Base-by-base conservation (phyloP, 2,888 invertebrate genomes). In the Rotaria sp. region DNA sequence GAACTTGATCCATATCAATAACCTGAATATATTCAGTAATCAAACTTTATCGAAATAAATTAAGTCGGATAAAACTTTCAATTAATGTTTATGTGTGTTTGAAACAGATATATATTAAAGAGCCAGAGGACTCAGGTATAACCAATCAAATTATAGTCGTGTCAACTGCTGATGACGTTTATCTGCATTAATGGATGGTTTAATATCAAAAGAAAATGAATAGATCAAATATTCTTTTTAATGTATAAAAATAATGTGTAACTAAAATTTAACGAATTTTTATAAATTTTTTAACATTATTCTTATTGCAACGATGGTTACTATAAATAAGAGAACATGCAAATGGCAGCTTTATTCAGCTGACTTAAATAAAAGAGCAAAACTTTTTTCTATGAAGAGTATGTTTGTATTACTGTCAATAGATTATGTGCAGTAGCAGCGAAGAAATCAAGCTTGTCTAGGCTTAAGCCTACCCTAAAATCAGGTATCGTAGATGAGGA, bases 1-100 rank as follows among this genome's bases (percentile, higher is more conserved):
- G 94, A 90, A 99, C 94, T 93, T 98, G 97, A 93, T 99, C 98
- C 98, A 99, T 99, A 2, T 59, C 30, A 4, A 59, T 13, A 59
- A 59, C 2, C 59, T 59, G n/a, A 59, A 59, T 59, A n/a, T 10
- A 15, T 11, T 0, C 1, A 30, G 2, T 59, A 30, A 59, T 30
- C 10, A 59, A 30, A 15, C 15, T n/a, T n/a, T n/a, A 24, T 57
- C 57, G 57, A n/a, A 57, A 57, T 57, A n/a, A 57, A 24, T 57
- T n/a, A 57, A n/a, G 11, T 57, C 11, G n/a, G 13, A 59, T 59
- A 59, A 30, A 8, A 15, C 30, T 30, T 11, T 59, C 1, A 30
- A 15, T 30, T 30, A 30, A 15, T 59, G 59, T 30, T 30, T 30
- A 59, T n/a, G 59, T 59, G 4, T 10, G 4, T 30, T 30, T 2